Evolutionary conservation across 1,140 invertebrate genomes (phyloP), one percentile per base, ranked within the genome.

Genomic region (Hyles vespertilio): DNA sequence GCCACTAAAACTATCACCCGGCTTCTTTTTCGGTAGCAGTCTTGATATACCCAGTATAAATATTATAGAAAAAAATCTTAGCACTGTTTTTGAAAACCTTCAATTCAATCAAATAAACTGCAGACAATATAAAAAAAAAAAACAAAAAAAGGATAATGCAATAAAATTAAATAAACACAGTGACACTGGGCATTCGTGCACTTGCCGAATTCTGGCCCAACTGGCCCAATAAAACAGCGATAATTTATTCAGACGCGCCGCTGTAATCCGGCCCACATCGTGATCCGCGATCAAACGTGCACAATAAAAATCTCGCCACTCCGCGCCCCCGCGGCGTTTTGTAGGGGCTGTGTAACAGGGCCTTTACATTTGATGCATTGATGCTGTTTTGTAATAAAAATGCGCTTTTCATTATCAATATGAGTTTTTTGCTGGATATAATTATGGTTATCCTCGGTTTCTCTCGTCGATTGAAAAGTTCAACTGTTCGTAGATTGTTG

Each of bases 251-350:
- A 69, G 72, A 58, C 61, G 67, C 63, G 60, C 70, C 61, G 56
- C 67, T 67, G 70, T 85, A 83, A 85, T 81, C 80, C 49, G 63
- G 43, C 58, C 66, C 72, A 65, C 71, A 67, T 65, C 69, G 65
- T 56, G 56, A 63, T 57, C 74, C 67, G 66, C 67, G 73, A 79
- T 83, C 77, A 78, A 70, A 78, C 68, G 73, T 60, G 77, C 69
- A 80, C 74, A 81, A 79, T 84, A 78, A 79, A 84, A 84, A 81
- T 84, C 79, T 76, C 72, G 48, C 61, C 74, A 77, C 72, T 70
- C 64, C 57, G 45, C 67, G 52, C 74, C 72, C 71, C 63, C 65
- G 44, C 55, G 49, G 49, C 52, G 32, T 51, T 57, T 56, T 49
- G 60, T 11, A 45, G 63, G 64, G 68, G 67, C 50, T 58, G 43